Evolutionary conservation across 2,113 vertebrate genomes (phyloP), one percentile per base, ranked within the genome.

Genomic region (Corythornis vintsioides): DNA sequence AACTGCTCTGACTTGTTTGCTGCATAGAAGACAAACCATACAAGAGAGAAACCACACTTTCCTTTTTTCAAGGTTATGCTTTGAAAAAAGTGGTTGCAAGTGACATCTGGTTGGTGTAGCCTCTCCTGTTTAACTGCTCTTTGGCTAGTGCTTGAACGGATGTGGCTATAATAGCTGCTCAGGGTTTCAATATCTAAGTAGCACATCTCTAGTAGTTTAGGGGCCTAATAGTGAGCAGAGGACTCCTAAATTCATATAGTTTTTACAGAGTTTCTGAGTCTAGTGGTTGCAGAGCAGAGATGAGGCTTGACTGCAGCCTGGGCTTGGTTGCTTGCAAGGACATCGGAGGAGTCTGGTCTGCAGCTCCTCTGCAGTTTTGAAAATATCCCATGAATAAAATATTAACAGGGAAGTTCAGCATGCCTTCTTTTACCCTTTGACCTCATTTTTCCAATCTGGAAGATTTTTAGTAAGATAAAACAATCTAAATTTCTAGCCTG

Each of bases 121-220:
- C 33, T 42, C 28, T 38, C 14, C 1, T 0, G 31, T 22, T 9
- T 21, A 22, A 63, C 70, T 65, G 67, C 19, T 38, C 43, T 28
- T 31, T 80, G 76, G 31, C 38, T 69, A 33, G 16, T 48, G n/a
- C 55, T 86, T 10, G 77, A 57, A 17, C 0, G 7, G 77, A 87
- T 60, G 63, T 69, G 74, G 81, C 70, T 69, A 2, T 0, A 0
- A 6, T 10, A 86, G 81, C 53, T 92, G 70, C 73, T 71, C 0
- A 0, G 53, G 25, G 52, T 47, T 77, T 67, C 15, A 7, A 3
- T 71, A 22, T 26, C 70, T 87, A 53, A 87, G 43, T 71, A 89
- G 55, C 26, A 53, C 0, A 0, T 31, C 20, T 38, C 10, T 31
- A 6, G 1, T 15, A 6, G n/a, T 33, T 52, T 35, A 65, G 48